Conservation (phyloP, 2,113 vertebrate species). For the Pedetes capensis region DNA sequence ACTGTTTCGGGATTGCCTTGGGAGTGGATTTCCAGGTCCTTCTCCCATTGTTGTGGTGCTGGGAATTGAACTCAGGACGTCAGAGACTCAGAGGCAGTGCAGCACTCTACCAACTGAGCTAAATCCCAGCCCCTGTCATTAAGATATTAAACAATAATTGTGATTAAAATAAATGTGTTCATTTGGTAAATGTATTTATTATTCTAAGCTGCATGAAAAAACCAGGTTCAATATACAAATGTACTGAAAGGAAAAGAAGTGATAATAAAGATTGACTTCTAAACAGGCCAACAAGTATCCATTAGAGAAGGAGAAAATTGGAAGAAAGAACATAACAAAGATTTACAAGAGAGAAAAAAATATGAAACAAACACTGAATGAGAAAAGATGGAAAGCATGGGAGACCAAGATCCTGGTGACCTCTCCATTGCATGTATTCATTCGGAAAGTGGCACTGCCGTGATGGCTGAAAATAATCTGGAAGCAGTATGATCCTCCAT, state of each 20-base stretch:
- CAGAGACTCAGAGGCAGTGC: too few species aligned
- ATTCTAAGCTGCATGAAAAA: not conserved
- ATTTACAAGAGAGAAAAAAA: not conserved
- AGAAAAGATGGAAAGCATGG: not conserved
- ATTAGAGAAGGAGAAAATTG: not conserved
- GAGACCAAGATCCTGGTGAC: accelerated
- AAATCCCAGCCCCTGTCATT: too few species aligned
- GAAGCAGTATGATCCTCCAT: not conserved
- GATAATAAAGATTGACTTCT: not conserved
- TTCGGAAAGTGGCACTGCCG: not conserved
- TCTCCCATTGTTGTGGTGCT: too few species aligned
- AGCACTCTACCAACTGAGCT: too few species aligned
- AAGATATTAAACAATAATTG: not conserved
- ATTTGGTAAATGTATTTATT: not conserved
- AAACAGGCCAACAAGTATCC: not conserved
- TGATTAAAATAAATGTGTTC: not conserved
- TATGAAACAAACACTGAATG: not conserved
- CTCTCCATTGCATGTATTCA: not conserved
- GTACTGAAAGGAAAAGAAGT: not conserved
- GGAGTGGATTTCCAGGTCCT: too few species aligned
- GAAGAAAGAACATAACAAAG: not conserved
- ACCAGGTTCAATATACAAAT: not conserved
- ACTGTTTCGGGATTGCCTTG: too few species aligned
- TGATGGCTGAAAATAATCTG: not conserved
- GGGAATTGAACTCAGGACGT: too few species aligned